These are phyloP conservation scores for Poliocrania exsul DNA, from an alignment of 2,797 vertebrate genomes.

Conservation along the genomic window DNA sequence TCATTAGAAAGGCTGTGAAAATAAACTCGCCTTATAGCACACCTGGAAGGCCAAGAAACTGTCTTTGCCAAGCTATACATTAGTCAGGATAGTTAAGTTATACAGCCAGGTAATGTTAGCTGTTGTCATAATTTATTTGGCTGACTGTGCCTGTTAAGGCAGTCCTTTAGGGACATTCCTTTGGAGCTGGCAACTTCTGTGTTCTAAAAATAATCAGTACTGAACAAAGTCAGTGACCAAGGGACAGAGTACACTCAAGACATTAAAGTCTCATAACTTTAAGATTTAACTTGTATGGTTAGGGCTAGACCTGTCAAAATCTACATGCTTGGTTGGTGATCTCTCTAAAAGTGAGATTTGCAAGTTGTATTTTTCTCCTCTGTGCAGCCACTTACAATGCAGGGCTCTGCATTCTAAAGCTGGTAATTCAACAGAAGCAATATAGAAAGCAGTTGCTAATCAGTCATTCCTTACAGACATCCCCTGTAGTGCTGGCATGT, in stretches of 20 bases:
- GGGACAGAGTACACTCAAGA: not conserved
- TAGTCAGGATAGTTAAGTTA: not conserved
- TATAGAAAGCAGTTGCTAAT: constrained; percentile 7
- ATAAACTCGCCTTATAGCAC: not conserved
- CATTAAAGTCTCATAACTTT: not conserved
- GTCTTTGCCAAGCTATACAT: not conserved
- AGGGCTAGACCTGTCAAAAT: not conserved
- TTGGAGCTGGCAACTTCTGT: not conserved
- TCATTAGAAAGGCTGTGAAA: not conserved
- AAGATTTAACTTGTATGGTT: not conserved
- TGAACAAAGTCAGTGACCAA: not conserved
- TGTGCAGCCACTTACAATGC: not conserved
- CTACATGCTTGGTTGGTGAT: not conserved
- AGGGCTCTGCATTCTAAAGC: not conserved
- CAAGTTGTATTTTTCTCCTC: not conserved
- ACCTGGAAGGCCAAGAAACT: constrained; percentile 18
- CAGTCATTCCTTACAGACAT: constrained; percentile 36
- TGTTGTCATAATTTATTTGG: constrained; percentile 11
- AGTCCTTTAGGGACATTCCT: constrained; percentile 19
- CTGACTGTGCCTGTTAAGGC: not conserved
- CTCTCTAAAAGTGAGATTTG: not conserved
- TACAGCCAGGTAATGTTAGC: not conserved
- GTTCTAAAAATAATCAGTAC: not conserved
- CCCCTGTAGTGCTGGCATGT: not conserved
- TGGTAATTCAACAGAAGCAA: constrained; percentile 8